Evolutionary conservation across 2,888 invertebrate genomes (phyloP).

Genomic region (Brenthis ino): DNA sequence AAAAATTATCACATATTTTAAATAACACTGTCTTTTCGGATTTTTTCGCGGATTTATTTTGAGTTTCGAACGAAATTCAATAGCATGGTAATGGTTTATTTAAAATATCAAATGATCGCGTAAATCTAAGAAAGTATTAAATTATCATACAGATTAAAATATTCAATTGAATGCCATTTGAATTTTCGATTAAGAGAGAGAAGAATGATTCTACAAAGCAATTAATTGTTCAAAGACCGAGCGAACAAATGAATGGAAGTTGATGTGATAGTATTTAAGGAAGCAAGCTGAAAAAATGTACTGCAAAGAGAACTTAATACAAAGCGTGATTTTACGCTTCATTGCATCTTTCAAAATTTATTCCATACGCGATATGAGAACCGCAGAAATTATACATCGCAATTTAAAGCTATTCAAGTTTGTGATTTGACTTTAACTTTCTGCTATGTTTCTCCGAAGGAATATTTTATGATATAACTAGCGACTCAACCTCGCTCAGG

Average conservation of each 20-base stretch:
- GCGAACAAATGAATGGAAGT: constrained; percentile 12
- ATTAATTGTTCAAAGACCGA: background rate
- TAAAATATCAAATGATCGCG: no score
- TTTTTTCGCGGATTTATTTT: no score
- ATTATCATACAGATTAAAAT: no score
- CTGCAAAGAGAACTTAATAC: constrained; percentile 14
- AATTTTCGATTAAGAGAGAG: background rate
- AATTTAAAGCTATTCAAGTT: constrained; percentile 9
- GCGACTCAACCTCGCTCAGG: no score
- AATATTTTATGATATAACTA: no score
- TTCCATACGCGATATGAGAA: constrained; percentile 4
- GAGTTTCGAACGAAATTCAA: no score
- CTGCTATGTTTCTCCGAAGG: no score
- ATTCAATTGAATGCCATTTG: background rate
- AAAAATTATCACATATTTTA: no score
- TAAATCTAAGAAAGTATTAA: no score
- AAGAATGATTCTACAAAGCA: background rate
- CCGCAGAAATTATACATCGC: constrained; percentile 2
- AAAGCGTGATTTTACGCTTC: constrained; percentile 17
- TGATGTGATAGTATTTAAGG: constrained; percentile 14
- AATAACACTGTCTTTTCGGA: no score
- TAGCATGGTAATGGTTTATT: no score
- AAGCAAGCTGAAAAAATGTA: background rate
- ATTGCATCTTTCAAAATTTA: constrained; percentile 10
- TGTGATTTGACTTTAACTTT: no score